Percentiles rank a stretch among this genome's conserved stretches.
Conservation (phyloP, 2,113 vertebrate species). For the Sebastes fasciatus region DNA sequence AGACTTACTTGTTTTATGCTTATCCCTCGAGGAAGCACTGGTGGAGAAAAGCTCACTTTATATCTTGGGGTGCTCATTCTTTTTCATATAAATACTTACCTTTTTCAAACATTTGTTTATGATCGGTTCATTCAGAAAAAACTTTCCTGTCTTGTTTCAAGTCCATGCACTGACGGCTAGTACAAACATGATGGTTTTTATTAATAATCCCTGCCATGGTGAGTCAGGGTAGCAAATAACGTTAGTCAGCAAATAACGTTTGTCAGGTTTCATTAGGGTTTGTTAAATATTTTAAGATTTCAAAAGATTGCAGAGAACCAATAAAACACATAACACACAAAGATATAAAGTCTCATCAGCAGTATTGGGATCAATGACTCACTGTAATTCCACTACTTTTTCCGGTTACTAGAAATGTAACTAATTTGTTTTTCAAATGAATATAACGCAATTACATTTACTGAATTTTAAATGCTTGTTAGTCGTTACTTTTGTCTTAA, state of each 20-base stretch:
- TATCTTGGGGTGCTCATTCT: conserved; percentile 11
- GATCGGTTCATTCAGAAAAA: conserved; percentile 7
- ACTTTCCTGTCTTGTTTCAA: neutral
- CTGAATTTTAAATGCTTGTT: neutral
- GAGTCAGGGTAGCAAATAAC: neutral
- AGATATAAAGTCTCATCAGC: neutral
- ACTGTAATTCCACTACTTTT: neutral
- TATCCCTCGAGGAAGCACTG: conserved; percentile 46
- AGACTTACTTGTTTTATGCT: conserved; percentile 35
- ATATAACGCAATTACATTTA: neutral
- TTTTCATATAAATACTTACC: conserved; percentile 30
- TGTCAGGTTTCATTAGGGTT: neutral
- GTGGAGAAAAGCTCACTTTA: conserved; percentile 28
- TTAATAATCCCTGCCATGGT: neutral
- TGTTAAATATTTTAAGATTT: neutral
- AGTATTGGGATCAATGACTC: neutral
- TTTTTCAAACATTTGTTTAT: conserved; percentile 50
- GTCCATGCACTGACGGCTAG: neutral
- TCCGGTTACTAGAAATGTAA: neutral
- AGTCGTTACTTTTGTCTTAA: neutral
- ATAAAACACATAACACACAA: neutral
- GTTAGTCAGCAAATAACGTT: neutral
- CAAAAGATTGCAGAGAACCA: neutral
- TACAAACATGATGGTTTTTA: neutral
- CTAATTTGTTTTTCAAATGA: neutral